Percentiles rank a stretch among this genome's conserved stretches.
phyloP scores from a whole-genome alignment of 2,888 invertebrate species.

The Hydraecia micacea region DNA sequence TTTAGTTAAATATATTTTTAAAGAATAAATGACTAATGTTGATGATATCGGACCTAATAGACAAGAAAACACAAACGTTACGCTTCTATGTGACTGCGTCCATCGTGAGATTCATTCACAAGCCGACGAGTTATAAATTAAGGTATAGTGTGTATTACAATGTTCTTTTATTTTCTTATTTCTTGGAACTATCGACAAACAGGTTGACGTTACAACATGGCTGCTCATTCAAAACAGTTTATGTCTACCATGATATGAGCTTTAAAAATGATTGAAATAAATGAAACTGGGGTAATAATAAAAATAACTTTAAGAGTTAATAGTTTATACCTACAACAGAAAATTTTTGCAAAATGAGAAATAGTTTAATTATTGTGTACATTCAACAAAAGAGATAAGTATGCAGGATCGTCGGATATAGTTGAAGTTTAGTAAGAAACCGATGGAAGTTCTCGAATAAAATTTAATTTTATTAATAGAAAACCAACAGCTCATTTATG shows the following conservation, averaged over 20 bases:
- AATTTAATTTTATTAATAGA: too few species aligned
- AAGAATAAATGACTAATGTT: background rate
- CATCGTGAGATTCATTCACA: constrained; percentile 67
- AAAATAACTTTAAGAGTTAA: background rate
- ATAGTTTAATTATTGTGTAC: background rate
- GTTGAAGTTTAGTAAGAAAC: too few species aligned
- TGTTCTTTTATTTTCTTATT: constrained; percentile 52
- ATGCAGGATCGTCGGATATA: too few species aligned
- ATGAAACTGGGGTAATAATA: background rate
- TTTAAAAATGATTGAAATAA: background rate
- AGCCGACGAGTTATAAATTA: constrained; percentile 62
- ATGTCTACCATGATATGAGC: background rate
- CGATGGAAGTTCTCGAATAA: too few species aligned
- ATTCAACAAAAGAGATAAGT: too few species aligned
- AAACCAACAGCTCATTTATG: too few species aligned
- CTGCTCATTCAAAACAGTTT: constrained; percentile 35
- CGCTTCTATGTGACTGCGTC: constrained; percentile 48
- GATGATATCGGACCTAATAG: background rate
- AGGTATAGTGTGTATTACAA: constrained; percentile 60
- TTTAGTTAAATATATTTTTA: background rate
- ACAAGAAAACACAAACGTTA: background rate
- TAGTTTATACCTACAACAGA: background rate
- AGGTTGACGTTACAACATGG: constrained; percentile 20
- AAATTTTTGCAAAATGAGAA: background rate
- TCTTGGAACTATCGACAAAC: constrained; percentile 42